Evolutionary conservation across 2,113 vertebrate species (phyloP), one percentile per base, ranked within the genome.

Genomic region (Callopanchax toddi): DNA sequence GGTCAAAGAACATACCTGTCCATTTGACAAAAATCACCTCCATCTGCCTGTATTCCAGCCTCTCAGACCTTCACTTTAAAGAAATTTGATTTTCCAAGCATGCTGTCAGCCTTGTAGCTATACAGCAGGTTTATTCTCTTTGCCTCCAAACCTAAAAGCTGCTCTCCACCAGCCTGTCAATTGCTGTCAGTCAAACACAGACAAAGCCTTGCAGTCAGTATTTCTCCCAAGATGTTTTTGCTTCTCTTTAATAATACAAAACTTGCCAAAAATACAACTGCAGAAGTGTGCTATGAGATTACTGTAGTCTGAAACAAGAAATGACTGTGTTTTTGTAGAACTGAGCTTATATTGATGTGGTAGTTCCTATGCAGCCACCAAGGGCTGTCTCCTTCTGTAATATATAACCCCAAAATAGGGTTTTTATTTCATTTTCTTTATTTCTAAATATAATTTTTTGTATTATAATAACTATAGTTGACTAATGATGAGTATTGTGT

Each of bases 21-120:
- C 5, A 26, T 21, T 54, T 57, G 10, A 20, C 44, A 67, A 54
- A 70, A 6, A 54, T 42, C 10, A 22, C 20, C n/a, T n/a, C n/a
- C n/a, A n/a, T 36, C 34, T 42, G 16, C 1, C 25, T 25, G 26
- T 43, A 23, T 67, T 43, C 21, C 42, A 61, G 58, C 17, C 12
- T 56, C 26, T 25, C 10, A 32, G 4, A 23, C 17, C 16, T 22
- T 15, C 37, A 20, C 32, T 50, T 29, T 37, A 25, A 44, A 44
- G 8, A 13, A 2, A 6, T 56, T 18, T 53, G 23, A 1, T 44
- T 11, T 18, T 43, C 7, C n/a, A 3, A 40, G 39, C 15, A 36
- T 42, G 3, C 42, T 46, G 13, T 36, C 57, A 36, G 29, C 18
- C 13, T 60, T 1, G 21, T 52, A 59, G 46, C 20, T 25, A 32